phyloP scores from a whole-genome alignment of 1,140 invertebrate genomes.

The Calosoma granatense region DNA sequence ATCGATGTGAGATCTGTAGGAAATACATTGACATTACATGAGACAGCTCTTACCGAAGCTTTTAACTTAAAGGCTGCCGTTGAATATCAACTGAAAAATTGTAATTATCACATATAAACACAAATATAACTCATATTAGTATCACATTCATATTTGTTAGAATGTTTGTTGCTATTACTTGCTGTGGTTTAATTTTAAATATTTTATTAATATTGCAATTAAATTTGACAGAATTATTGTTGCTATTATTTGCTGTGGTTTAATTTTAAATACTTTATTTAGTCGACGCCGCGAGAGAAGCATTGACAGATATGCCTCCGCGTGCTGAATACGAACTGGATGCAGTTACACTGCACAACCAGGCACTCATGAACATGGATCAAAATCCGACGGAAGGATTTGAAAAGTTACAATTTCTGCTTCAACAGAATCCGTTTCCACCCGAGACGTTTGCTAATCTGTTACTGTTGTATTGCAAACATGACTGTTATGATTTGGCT shows the following conservation, averaged over 20 bases:
- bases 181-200: slow-evolving; percentile 8
- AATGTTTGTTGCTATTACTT: background rate
- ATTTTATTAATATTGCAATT: background rate
- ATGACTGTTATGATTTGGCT: slow-evolving; percentile 95
- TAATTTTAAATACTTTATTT: slow-evolving; percentile 20
- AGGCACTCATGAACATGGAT: slow-evolving; percentile 93
- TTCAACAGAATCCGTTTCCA: slow-evolving; percentile 94
- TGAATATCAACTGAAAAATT: slow-evolving; percentile 93
- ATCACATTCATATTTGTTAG: background rate
- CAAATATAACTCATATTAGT: background rate
- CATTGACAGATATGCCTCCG: slow-evolving; percentile 96
- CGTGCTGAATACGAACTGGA: slow-evolving; percentile 94
- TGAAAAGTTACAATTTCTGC: slow-evolving; percentile 92
- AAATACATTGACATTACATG: slow-evolving; percentile 90
- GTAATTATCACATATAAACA: slow-evolving; percentile 41
- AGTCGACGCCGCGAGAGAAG: slow-evolving; percentile 86
- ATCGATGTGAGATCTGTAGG: slow-evolving; percentile 94
- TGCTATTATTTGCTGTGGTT: background rate
- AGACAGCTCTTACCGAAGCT: slow-evolving; percentile 95
- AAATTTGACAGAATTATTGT: background rate
- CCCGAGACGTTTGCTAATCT: slow-evolving; percentile 97
- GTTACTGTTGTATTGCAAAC: slow-evolving; percentile 90
- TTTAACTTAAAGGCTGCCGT: slow-evolving; percentile 98
- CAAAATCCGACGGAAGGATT: slow-evolving; percentile 85
- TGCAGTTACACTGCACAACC: slow-evolving; percentile 95